Evolutionary conservation across 2,888 invertebrate species (phyloP).

Genomic region (Stenodera caucasica): DNA sequence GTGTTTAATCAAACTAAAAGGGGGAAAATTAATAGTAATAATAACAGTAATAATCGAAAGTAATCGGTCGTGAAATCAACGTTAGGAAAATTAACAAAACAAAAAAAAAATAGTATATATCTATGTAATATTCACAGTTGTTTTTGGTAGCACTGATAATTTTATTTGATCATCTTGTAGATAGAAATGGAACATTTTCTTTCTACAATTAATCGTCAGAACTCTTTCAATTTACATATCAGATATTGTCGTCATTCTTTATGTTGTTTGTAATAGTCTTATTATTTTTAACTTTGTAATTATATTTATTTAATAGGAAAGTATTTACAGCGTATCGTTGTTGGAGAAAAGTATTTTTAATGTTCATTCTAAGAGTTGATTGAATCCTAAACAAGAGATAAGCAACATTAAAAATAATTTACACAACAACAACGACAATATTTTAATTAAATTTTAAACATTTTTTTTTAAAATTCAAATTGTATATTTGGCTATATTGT

Average conservation of each 20-base stretch:
- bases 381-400: constrained; percentile 1
- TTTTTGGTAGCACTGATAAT: constrained; percentile 45
- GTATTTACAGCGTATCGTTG: constrained; percentile 8
- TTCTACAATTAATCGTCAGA: constrained; percentile 6
- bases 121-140: constrained; percentile 38
- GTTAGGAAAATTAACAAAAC: neutral
- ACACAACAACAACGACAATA: constrained; percentile 9
- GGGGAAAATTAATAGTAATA: neutral
- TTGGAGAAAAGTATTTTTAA: constrained; percentile 21
- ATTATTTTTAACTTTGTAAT: constrained; percentile 16
- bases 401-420: constrained; percentile 23
- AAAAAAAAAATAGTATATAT: neutral
- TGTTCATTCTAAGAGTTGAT: constrained; percentile 18
- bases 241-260: constrained; percentile 17
- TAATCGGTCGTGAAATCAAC: neutral
- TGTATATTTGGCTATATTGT: constrained; percentile 23
- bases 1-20: neutral
- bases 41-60: neutral
- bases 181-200: constrained; percentile 9
- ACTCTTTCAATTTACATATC: constrained; percentile 20
- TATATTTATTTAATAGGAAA: constrained; percentile 9
- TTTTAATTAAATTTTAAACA: constrained; percentile 5
- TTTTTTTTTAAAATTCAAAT: constrained; percentile 8
- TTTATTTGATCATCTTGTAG: constrained; percentile 22
- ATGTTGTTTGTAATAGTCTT: constrained; percentile 18